Base-by-base conservation (phyloP, 64 coral and sea anemone genomes). In the Actinia tenebrosa region DNA sequence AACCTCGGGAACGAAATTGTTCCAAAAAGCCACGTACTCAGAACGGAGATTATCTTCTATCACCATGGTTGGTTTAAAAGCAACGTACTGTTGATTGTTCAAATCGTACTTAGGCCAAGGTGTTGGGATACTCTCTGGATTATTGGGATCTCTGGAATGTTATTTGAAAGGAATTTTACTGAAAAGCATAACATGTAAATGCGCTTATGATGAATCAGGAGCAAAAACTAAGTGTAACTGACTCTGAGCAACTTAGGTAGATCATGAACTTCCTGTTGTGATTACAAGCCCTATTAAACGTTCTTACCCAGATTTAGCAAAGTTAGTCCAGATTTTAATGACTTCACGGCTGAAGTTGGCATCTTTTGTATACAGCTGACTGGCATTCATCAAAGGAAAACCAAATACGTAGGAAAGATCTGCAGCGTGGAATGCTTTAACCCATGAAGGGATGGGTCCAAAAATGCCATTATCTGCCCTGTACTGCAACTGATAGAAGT, bases 1-100 rank as follows among this genome's bases (percentile, higher is more conserved):
- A 56, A 27, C 47, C 2, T 27, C 53, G 0, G 82, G 82, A 54
- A 84, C 7, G 47, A 56, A 84, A 20, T 47, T 45, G 79, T 94
- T 94, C 92, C 92, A 94, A 83, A 87, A 94, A 16, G 85, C 88
- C 84, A 94, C 88, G 44, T 77, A 71, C 27, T 94, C 89, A 37
- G 92, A 77, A 78, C 88, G 89, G 50, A 94, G 85, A 8, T 90
- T 83, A 22, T 50, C 52, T 19, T 87, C 25, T n/a, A 94, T 61
- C 22, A 45, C 58, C 45, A 89, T 68, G 19, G 15, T 45, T 6
- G 92, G 89, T 53, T 83, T 90, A 19, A 94, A 64, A 19, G 79
- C 77, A 44, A 87, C 45, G 84, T 94, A 94, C 85, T 94, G 13
- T 69, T 90, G 43, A 16, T 68, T 10, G 27, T 61, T 16, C 15